Evolutionary conservation across 2,888 invertebrate species (phyloP), one percentile per base, ranked within the genome.

Genomic region (Mycalesis mineus): DNA sequence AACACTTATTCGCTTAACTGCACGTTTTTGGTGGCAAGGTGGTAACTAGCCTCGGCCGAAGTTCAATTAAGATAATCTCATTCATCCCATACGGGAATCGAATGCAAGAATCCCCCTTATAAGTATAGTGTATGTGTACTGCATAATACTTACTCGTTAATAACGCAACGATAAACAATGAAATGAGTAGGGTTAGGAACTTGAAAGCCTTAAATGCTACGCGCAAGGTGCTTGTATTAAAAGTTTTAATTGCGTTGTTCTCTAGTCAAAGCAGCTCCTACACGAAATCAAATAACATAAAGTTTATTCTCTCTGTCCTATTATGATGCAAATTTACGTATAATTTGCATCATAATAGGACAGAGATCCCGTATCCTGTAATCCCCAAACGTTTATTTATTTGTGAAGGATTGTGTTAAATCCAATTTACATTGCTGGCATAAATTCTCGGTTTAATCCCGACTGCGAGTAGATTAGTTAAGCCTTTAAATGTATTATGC

Each of bases 341-440:
- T n/a, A n/a, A n/a, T n/a, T n/a, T n/a, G n/a, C n/a, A n/a, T n/a
- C n/a, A n/a, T n/a, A n/a, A n/a, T n/a, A n/a, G n/a, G n/a, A n/a
- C n/a, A n/a, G n/a, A n/a, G n/a, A 22, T 15, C 39, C 29, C 42
- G 31, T 55, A 48, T 60, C 31, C 40, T 48, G 47, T 28, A 51
- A 40, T 47, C 31, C 11, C 11, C 22, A 41, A 45, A 66, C 65
- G 68, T 71, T 70, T 64, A 63, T 62, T 69, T 73, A 72, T 73
- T 68, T 69, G 67, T 63, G 62, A 65, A 65, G 69, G 64, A 63
- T 62, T 66, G 65, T 53, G 64, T 61, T 63, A 68, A 68, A 78
- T 74, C 70, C 73, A 74, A 75, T 78, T 74, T 71, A 70, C 68
- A 68, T 70, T 60, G 58, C 62, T 63, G 59, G 63, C 57, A 63